Base-by-base conservation (phyloP, 2,113 vertebrate species). In the Gymnogyps californianus region DNA sequence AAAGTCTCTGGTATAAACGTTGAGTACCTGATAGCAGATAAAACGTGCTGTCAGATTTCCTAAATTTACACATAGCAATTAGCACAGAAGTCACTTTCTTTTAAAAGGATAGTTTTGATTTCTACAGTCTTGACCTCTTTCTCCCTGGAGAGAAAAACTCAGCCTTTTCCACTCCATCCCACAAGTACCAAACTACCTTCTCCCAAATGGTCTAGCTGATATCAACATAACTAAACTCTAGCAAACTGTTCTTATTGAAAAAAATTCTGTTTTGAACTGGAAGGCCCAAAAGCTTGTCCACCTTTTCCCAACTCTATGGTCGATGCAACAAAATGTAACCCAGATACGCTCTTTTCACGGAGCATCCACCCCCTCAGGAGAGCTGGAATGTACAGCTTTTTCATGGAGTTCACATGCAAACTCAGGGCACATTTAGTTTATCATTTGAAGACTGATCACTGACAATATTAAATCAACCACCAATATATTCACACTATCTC, bases 361-460 rank as follows among this genome's bases (percentile, higher is more conserved):
- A 55, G 38, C 49, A 49, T 11, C 11, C 32, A 15, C 5, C 5
- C 21, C 22, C 2, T 10, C 19, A 3, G 0, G 3, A 64, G 34
- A 38, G 13, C 31, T 54, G n/a, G 46, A 83, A 57, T 0, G 2
- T 7, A 40, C 13, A 69, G 42, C 29, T 26, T 59, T 78, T 44
- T 44, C 57, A n/a, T 6, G 10, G 62, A 88, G n/a, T 25, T 55
- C 7, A 6, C 26, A 40, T 16, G 8, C 10, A 87, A 78, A 70
- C 32, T 55, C 80, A 55, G 52, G 32, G 34, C 32, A 54, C 2
- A 1, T 44, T 88, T 42, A 61, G 36, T 70, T 78, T 22, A 70
- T 24, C 20, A 17, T 21, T 71, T 59, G 6, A 71, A 61, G 31
- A 59, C 12, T 20, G 51, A 65, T 19, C 2, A 1, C n/a, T 64